Base-by-base conservation (phyloP, 2,888 invertebrate genomes). In the Xestia sexstrigata region DNA sequence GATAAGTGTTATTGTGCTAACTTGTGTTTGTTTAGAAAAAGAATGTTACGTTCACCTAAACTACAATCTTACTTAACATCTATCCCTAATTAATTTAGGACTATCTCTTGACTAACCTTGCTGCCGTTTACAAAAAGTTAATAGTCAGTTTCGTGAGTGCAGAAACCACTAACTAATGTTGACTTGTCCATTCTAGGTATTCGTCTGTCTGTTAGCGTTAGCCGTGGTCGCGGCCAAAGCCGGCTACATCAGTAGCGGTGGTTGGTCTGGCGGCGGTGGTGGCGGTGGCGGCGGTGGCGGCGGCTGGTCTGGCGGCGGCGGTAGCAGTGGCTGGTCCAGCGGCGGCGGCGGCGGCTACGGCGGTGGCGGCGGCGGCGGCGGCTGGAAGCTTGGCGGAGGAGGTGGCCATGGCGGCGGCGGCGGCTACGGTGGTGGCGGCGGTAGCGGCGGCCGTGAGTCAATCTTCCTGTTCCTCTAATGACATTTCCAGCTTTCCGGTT, bases 171-270 rank as follows among this genome's bases (percentile, higher is more conserved):
- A 35, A 20, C 26, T 39, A 45, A 75, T 66, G 35, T 66, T 66
- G 26, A 30, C 7, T 74, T 52, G 1, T 68, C 72, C 35, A 79
- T 86, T 84, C 4, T 93, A 96, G 96, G 94, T 96, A 84, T 96
- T 96, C 92, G 93, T 96, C 75, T 96, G 96, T 89, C 90, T 96
- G 60, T 91, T 96, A 90, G 95, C 95, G 79, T 87, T 96, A 81
- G 94, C 94, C 82, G 96, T 93, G 77, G 94, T 90, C 83, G 93
- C 92, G 49, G 78, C 15, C 47, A 92, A 93, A 69, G 96, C 95
- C 90, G 96, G 96, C 26, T 94, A 91, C 83, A 94, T 95, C 78
- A 91, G 88, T 83, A 88, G 94, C 75, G 92, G 93, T 60, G 89
- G 80, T 30, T 81, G 80, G 93, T 60, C 91, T 88, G 84, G 94